Conservation (phyloP, 2,113 vertebrate genomes). For the Furnarius figulus region DNA sequence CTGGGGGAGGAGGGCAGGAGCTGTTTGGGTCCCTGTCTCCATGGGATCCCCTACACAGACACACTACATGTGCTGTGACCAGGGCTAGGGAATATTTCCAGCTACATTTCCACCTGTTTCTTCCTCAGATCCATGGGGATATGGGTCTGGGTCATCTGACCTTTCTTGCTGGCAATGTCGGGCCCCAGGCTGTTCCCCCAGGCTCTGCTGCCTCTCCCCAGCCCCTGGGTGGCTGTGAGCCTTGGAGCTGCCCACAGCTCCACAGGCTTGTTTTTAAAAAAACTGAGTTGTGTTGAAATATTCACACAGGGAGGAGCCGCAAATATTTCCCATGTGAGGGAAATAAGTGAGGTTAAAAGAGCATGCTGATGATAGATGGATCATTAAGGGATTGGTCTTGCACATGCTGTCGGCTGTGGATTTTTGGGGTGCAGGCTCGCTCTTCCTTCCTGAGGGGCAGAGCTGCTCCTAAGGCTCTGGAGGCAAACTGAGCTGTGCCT, state of each 20-base stretch:
- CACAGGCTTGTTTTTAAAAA: not conserved
- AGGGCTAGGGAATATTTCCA: conserved; percentile 11
- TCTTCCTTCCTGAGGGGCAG: not conserved
- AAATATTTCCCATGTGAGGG: not conserved
- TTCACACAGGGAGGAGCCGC: not conserved
- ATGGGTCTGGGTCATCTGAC: not conserved
- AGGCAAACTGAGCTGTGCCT: not conserved
- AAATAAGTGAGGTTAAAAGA: not conserved
- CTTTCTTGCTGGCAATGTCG: not conserved
- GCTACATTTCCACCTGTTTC: not conserved
- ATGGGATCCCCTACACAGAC: conserved; percentile 28
- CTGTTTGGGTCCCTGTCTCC: conserved; percentile 34
- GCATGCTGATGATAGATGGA: no score
- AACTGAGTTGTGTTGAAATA: not conserved
- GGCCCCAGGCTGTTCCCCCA: not conserved
- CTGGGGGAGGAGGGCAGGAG: not conserved
- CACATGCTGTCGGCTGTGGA: accelerated
- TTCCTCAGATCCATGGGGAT: not conserved
- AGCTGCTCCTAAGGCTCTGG: not conserved
- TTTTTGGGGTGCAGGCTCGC: not conserved
- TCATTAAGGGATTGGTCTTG: not conserved
- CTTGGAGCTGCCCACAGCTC: not conserved
- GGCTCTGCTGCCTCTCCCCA: not conserved
- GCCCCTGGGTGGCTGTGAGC: not conserved
- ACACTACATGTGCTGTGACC: not conserved